Base-by-base conservation (phyloP, 2,113 vertebrate species). In the Dipodomys ordii region DNA sequence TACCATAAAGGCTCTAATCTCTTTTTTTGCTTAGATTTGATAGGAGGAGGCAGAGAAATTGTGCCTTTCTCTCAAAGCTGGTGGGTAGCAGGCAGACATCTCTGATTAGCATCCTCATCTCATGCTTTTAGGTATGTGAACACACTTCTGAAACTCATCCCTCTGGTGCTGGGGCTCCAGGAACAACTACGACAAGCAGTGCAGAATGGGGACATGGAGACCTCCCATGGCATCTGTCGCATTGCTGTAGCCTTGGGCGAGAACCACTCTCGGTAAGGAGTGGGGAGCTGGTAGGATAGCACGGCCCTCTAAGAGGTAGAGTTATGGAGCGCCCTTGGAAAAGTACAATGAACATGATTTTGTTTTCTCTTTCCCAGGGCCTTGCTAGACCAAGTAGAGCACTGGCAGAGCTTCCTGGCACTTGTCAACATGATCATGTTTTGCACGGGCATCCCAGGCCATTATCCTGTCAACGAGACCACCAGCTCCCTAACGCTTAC, bases 341-440 rank as follows among this genome's bases (percentile, higher is more conserved):
- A 46, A 13, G 16, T 27, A 2, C 30, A 76, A 46, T 85, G 74
- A 57, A 90, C 8, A 19, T 87, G 72, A 71, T 28, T 81, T 0
- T 93, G 4, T 65, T 39, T 83, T 27, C 28, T 87, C 28, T 11
- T 65, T 20, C 46, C 13, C 71, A 99, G 99, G 98, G 99, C 99
- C 62, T 98, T 99, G 86, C 96, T 99, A 98, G 99, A 99, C 95
- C 99, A 99, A 95, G 99, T 99, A 95, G 99, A 99, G 92, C 99
- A 99, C 98, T 99, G 99, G 99, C 99, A 99, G 98, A 99, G 99
- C 95, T 99, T 99, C 96, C 98, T 99, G 97, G 99, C 99, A 15
- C 98, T 99, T 87, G 99, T 99, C 97, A 99, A 99, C 98, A 99
- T 99, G 99, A 99, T 99, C 97, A 99, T 99, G 99, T 99, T 99